Conservation (phyloP, 2,888 invertebrate genomes). For the Hydriomena furcata region DNA sequence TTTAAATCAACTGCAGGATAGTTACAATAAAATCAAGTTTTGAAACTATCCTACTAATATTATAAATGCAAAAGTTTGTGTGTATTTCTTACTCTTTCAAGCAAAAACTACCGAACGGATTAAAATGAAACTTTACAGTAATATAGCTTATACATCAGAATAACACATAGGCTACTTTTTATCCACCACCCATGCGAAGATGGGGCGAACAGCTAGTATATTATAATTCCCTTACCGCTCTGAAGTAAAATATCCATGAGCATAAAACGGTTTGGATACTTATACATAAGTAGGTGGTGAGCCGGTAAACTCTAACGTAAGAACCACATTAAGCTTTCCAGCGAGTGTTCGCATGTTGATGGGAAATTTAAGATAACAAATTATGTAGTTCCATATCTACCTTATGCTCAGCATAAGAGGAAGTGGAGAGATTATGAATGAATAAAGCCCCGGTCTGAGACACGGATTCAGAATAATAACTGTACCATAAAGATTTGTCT, state of each 20-base stretch:
- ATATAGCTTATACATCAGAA: too few relatives aligned
- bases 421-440: constrained; percentile 47
- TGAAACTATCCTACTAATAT: too few relatives aligned
- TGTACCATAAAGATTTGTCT: constrained; percentile 57
- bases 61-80: too few relatives aligned
- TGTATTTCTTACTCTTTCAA: too few relatives aligned
- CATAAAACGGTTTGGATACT: constrained; percentile 25
- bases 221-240: constrained; percentile 11
- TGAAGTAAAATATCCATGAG: constrained; percentile 24
- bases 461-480: constrained; percentile 53
- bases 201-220: too few relatives aligned
- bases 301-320: constrained; percentile 29
- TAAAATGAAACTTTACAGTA: too few relatives aligned
- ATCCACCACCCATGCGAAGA: too few relatives aligned
- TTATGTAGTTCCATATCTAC: constrained; percentile 30
- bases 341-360: constrained; percentile 34
- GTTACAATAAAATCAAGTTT: too few relatives aligned
- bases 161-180: too few relatives aligned
- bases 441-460: constrained; percentile 41
- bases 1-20: too few relatives aligned
- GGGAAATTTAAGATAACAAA: constrained; percentile 35
- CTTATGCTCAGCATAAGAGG: constrained; percentile 34
- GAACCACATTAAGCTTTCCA: constrained; percentile 35
- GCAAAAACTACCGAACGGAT: too few relatives aligned
- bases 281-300: constrained; percentile 27